A percentile compares a stretch with the other conserved stretches of the same genome.
phyloP scores from a whole-genome alignment of 2,797 vertebrate genomes.

The Siniperca scherzeri region DNA sequence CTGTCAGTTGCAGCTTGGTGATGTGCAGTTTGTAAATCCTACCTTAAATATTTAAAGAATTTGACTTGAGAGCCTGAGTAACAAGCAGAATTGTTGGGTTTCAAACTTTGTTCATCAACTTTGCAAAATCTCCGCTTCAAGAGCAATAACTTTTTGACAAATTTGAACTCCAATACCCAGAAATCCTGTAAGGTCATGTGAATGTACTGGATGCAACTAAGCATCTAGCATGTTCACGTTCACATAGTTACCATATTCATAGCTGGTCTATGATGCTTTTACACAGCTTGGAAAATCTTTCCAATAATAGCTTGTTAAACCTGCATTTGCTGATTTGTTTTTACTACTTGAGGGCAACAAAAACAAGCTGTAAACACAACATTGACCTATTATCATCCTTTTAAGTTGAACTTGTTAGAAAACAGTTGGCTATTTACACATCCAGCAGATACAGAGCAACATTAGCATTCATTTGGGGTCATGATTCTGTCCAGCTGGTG shows the following conservation, averaged over 20 bases:
- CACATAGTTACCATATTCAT: background rate
- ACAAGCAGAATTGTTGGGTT: background rate
- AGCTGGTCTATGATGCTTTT: background rate
- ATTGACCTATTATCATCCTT: no score
- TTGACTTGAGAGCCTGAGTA: background rate
- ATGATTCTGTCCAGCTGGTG: background rate
- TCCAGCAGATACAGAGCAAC: background rate
- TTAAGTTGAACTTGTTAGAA: no score
- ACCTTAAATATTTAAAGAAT: background rate
- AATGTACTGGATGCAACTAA: no score
- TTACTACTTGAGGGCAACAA: background rate
- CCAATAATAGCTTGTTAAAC: background rate
- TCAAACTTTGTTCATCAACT: background rate
- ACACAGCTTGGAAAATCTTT: background rate
- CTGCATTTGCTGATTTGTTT: background rate
- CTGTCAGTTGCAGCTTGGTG: background rate
- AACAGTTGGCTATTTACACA: no score
- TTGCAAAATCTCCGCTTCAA: background rate
- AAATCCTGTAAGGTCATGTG: background rate
- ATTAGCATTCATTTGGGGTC: background rate
- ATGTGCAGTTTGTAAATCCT: background rate
- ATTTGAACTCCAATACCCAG: background rate
- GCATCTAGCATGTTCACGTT: background rate
- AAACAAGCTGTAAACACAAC: no score
- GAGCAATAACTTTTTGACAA: background rate